phyloP scores from a whole-genome alignment of 1,140 invertebrate species.

The Formica selysi region DNA sequence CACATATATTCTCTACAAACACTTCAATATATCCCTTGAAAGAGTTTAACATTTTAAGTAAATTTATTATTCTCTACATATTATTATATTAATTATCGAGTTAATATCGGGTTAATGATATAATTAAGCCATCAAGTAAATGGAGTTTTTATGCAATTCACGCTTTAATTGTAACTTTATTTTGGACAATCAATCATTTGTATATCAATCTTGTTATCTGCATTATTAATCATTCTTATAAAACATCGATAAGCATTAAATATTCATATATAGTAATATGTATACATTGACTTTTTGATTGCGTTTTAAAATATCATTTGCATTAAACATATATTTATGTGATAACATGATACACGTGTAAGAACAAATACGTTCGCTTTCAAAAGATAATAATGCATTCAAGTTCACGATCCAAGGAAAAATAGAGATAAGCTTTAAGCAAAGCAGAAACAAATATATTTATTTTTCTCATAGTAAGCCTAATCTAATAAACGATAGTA shows the following conservation, averaged over 20 bases:
- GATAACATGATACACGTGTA: not conserved
- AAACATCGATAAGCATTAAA: slow-evolving; percentile 47
- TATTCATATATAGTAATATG: not conserved
- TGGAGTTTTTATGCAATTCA: slow-evolving; percentile 50
- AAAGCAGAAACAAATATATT: not conserved
- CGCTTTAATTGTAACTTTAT: slow-evolving; percentile 51
- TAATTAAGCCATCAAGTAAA: slow-evolving; percentile 56
- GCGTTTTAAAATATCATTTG: not conserved
- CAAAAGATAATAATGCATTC: slow-evolving; percentile 1
- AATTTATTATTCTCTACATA: slow-evolving; percentile 52
- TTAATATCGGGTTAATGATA: slow-evolving; percentile 57
- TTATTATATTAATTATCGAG: slow-evolving; percentile 58
- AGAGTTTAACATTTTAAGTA: slow-evolving; percentile 55
- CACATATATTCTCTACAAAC: slow-evolving; percentile 19
- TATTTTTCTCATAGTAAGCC: not conserved
- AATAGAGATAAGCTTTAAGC: not conserved
- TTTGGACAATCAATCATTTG: slow-evolving; percentile 60
- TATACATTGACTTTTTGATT: slow-evolving; percentile 22
- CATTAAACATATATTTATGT: not conserved
- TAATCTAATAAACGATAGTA: not conserved
- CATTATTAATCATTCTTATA: slow-evolving; percentile 56
- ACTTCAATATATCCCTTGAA: slow-evolving; percentile 38
- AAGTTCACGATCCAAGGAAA: not conserved
- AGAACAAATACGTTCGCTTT: not conserved
- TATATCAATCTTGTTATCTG: slow-evolving; percentile 47